Evolutionary conservation across 92 coral and sea anemone genomes (phyloP).

Genomic region (Actinernus sp.): DNA sequence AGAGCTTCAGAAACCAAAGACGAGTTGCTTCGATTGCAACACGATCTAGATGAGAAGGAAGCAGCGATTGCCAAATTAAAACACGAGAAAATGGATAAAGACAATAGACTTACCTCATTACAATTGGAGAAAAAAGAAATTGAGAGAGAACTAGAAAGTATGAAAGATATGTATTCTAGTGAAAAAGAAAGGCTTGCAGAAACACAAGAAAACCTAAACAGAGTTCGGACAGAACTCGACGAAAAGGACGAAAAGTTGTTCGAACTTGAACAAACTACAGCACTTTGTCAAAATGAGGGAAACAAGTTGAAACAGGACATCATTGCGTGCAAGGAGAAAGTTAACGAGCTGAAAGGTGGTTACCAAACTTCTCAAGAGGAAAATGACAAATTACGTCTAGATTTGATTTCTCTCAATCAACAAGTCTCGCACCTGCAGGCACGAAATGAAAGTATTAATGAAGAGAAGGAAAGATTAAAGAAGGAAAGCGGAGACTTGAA

Average conservation of each 20-base stretch:
- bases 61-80: slow-evolving; percentile 46
- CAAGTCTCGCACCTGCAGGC: slow-evolving; percentile 36
- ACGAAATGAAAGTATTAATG: slow-evolving; percentile 62
- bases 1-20: slow-evolving; percentile 65
- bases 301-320: slow-evolving; percentile 65
- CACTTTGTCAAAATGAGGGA: slow-evolving; percentile 50
- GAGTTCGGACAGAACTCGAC: slow-evolving; percentile 63
- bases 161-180: slow-evolving; percentile 36
- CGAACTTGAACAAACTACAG: slow-evolving; percentile 35
- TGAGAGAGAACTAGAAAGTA: slow-evolving; percentile 51
- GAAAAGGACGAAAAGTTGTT: slow-evolving; percentile 39
- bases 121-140: slow-evolving; percentile 42
- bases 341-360: slow-evolving; percentile 38
- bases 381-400: slow-evolving; percentile 53
- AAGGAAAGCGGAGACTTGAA: too few relatives aligned
- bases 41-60: slow-evolving; percentile 56
- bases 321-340: slow-evolving; percentile 26
- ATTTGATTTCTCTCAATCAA: slow-evolving; percentile 56
- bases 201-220: slow-evolving; percentile 48
- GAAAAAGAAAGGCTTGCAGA: slow-evolving; percentile 58
- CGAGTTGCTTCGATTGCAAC: slow-evolving; percentile 48
- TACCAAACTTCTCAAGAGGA: slow-evolving; percentile 58
- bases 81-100: slow-evolving; percentile 54
- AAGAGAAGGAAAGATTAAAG: slow-evolving; percentile 43
- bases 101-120: slow-evolving; percentile 54